A percentile compares a stretch with the other conserved stretches of the same genome.
These are phyloP conservation scores for Phrynocephalus forsythii DNA, from an alignment of 2,797 vertebrate species.

Conservation along the genomic window DNA sequence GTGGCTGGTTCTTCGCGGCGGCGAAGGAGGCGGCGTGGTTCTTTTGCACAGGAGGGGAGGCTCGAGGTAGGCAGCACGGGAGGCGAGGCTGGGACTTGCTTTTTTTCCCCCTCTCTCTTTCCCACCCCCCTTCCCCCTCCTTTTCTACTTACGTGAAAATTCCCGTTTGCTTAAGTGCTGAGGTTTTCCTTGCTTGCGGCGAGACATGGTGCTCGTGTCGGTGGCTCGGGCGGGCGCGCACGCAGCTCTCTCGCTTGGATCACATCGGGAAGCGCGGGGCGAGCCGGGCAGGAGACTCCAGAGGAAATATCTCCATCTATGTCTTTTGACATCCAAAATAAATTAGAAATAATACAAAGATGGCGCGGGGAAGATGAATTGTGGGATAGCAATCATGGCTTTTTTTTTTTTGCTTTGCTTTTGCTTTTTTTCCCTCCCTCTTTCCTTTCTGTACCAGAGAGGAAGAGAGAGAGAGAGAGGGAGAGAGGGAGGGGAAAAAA, in stretches of 20 bases:
- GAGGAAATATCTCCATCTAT: slow-evolving; percentile 98
- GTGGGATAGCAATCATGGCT: slow-evolving; percentile 98
- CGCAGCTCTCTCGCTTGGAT: slow-evolving; percentile 86
- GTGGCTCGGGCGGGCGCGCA: slow-evolving; percentile 80
- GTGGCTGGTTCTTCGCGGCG: background rate
- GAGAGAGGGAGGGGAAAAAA: slow-evolving; percentile 33
- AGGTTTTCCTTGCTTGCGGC: slow-evolving; percentile 99
- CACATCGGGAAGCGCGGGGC: slow-evolving; percentile 96
- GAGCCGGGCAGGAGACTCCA: slow-evolving; percentile 94
- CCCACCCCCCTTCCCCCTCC: background rate
- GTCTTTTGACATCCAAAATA: slow-evolving; percentile 98
- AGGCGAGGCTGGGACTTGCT: background rate
- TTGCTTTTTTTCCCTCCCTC: slow-evolving; percentile 77
- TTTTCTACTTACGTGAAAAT: slow-evolving; percentile 94
- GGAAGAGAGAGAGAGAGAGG: slow-evolving; percentile 54
- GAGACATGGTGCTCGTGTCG: slow-evolving; percentile 92
- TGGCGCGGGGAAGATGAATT: slow-evolving; percentile 98
- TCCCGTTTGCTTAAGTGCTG: slow-evolving; percentile 99
- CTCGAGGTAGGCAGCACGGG: too few species aligned
- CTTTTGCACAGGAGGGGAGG: background rate
- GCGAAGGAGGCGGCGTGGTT: too few species aligned
- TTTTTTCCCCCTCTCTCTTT: background rate
- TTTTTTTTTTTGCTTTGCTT: slow-evolving; percentile 39
- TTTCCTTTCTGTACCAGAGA: slow-evolving; percentile 52
- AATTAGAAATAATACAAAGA: slow-evolving; percentile 99